Evolutionary conservation across 2,797 vertebrate species (phyloP).

Genomic region (Podarcis siculus): DNA sequence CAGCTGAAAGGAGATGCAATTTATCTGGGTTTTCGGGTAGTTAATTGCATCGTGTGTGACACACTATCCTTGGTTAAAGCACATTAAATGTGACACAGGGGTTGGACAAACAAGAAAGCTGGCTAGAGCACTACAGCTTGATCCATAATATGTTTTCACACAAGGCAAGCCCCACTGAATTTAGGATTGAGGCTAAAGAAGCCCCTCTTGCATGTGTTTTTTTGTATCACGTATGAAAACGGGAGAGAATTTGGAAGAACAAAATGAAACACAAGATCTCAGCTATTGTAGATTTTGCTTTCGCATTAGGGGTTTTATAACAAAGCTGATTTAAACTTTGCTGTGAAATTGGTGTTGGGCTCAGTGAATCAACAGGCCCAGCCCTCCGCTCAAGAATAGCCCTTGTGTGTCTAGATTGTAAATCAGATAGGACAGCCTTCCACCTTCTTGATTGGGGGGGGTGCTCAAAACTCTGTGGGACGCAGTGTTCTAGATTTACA

Average conservation of each 20-base stretch:
- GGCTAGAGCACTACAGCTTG: background rate
- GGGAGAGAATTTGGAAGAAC: background rate
- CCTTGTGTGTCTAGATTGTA: background rate
- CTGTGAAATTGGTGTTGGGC: background rate
- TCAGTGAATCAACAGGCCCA: background rate
- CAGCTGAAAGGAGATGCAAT: conserved; percentile 68
- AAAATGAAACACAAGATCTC: background rate
- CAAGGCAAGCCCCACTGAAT: background rate
- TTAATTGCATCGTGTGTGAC: conserved; percentile 43
- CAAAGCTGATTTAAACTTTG: background rate
- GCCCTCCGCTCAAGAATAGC: background rate
- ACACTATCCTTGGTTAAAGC: conserved; percentile 63
- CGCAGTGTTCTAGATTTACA: background rate
- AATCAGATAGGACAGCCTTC: background rate
- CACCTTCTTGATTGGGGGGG: background rate
- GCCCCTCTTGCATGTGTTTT: too few species aligned
- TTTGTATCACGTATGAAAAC: background rate
- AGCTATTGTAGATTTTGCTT: background rate
- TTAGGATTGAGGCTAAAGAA: background rate
- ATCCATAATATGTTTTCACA: background rate
- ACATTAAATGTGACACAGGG: conserved; percentile 45
- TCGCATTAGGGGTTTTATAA: background rate
- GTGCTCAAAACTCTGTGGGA: background rate
- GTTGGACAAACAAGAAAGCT: background rate
- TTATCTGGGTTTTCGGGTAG: conserved; percentile 58